Evolutionary conservation across 2,888 invertebrate genomes (phyloP), one percentile per base, ranked within the genome.

Genomic region (Drosophila longiperda): DNA sequence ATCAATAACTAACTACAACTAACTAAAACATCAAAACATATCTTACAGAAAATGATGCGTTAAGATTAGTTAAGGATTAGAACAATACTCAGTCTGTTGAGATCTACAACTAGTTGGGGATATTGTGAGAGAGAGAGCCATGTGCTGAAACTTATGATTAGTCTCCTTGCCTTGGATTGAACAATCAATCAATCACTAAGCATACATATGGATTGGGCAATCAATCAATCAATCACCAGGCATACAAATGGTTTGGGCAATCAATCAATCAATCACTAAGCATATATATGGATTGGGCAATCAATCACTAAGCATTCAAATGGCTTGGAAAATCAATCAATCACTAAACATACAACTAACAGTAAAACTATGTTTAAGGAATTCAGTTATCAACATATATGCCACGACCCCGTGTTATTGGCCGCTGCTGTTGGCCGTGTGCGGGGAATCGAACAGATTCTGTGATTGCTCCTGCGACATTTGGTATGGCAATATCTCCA

Each of bases 401-500:
- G 77, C 70, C 75, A 75, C 63, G 60, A 71, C 66, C 62, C 80
- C 54, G 15, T 36, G 29, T n/a, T n/a, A n/a, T n/a, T 40, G 53
- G 53, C 55, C 45, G 80, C 78, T 87, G 53, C 68, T 78, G 62
- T 83, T 79, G 3, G 83, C 67, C 40, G 81, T 58, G 61, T 91
- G 91, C 20, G 91, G 87, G 36, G 91, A 87, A 69, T 87, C 91
- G 73, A 93, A 94, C 26, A 94, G 85, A 73, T 92, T 91, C 81
- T 93, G 93, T 26, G 93, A 92, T 84, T 93, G 93, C 70, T 93
- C 93, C 73, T 93, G 92, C 11, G 92, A 91, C 83, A 94, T 91
- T 79, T 93, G 93, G 83, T 93, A 94, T 2, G 93, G 93, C 70
- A 94, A 78, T 53, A 93, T 91, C 64, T 93, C 93, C 68, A 93